Evolutionary conservation across 1,140 invertebrate species (phyloP).

Genomic region (Monochamus saltuarius): DNA sequence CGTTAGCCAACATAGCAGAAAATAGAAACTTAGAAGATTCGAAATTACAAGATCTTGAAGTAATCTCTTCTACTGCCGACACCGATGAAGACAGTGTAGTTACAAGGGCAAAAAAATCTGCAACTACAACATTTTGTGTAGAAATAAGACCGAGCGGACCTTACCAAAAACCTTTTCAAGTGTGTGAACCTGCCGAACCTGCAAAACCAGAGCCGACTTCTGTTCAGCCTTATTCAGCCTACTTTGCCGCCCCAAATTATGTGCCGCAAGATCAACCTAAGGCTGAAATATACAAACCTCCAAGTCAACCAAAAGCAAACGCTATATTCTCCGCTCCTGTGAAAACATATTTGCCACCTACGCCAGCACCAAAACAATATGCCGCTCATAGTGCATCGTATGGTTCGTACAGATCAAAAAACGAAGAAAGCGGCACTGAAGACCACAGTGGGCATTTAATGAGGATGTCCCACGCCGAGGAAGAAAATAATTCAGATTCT

Average conservation of each 20-base stretch:
- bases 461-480: slow-evolving; percentile 16
- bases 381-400: slow-evolving; percentile 1
- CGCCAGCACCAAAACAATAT: slow-evolving; percentile 6
- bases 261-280: slow-evolving; percentile 1
- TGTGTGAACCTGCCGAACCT: slow-evolving; percentile 40
- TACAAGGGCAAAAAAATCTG: slow-evolving; percentile 45
- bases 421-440: slow-evolving; percentile 11
- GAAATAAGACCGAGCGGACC: slow-evolving; percentile 46
- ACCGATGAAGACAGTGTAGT: slow-evolving; percentile 17
- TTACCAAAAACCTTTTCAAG: slow-evolving; percentile 46
- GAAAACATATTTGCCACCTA: slow-evolving; percentile 7
- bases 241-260: slow-evolving; percentile 18
- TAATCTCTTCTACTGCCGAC: slow-evolving; percentile 1
- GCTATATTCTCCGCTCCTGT: slow-evolving; percentile 21
- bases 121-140: slow-evolving; percentile 49
- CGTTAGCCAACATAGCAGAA: too few species aligned
- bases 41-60: not conserved
- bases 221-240: slow-evolving; percentile 14
- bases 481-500: slow-evolving; percentile 22
- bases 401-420: slow-evolving; percentile 15
- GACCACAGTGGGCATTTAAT: not conserved
- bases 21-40: too few species aligned
- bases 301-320: slow-evolving; percentile 28
- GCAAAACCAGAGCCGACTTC: slow-evolving; percentile 1
- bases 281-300: not conserved